Base-by-base conservation (phyloP, 2,888 invertebrate genomes). In the Pyrochroa serraticornis region DNA sequence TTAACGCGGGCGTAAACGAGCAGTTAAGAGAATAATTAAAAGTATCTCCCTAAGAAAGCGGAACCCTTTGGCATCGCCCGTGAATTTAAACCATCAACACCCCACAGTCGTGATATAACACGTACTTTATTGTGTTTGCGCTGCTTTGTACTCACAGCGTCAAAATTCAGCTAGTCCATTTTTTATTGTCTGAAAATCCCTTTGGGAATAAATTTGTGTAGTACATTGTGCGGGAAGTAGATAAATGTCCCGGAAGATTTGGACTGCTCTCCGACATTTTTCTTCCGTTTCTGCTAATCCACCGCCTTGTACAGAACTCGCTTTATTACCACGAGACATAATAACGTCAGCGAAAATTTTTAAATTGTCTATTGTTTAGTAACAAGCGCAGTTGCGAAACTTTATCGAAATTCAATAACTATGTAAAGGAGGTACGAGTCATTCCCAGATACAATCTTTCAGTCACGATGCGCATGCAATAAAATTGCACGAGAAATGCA, bases 101-200 rank as follows among this genome's bases (percentile, higher is more conserved):
- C 30, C 31, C 46, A 34, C 31, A 59, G 55, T 55, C 58, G 63
- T 63, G 64, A 69, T 65, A 64, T 62, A 67, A 68, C 66, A 66
- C 66, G 67, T 67, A 65, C 60, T 68, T 65, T 66, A 64, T 68
- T 62, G 59, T 60, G 51, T 59, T 62, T 60, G 52, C 60, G 41
- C 45, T 43, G 43, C 50, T 64, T 60, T 65, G 62, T 64, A 60
- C 56, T 57, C 50, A 37, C 33, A n/a, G 42, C 47, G 51, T 39
- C 64, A 62, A 64, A 67, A 63, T 63, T 63, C 46, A 58, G 58
- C 49, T 54, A 59, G 63, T 63, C 53, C 62, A 67, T 67, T 67
- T 67, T 67, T 67, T 63, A 65, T 58, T 60, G 62, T 59, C 61
- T 55, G 58, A 32, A 54, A 60, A 58, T 58, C 60, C 67, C 61